Base-by-base conservation (phyloP, 2,888 invertebrate genomes). In the Anodontia alba region DNA sequence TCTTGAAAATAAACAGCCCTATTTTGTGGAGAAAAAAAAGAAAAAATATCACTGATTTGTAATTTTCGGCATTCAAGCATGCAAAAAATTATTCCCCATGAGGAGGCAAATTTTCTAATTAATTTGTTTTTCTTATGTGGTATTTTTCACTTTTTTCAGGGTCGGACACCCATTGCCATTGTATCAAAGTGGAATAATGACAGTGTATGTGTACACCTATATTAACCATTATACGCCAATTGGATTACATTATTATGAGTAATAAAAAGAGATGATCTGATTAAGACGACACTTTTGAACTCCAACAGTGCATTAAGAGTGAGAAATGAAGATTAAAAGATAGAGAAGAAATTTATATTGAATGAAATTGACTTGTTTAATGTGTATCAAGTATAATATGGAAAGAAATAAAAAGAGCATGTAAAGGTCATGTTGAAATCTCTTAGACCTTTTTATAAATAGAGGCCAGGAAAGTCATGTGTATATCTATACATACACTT, bases 221-320 rank as follows among this genome's bases (percentile, higher is more conserved):
- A 46, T 12, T 20, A 12, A 46, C 46, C 46, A 46, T 46, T 46
- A 15, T 15, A 46, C 17, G n/a, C 46, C 46, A 46, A 54, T 54
- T 54, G 12, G 20, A 26, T 54, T 54, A 54, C 7, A 54, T 15
- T 8, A 26, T 54, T 26, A 8, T 23, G 54, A 12, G 54, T 54
- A 54, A 54, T 26, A 54, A 54, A 26, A 2, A 8, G 54, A 26
- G 26, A 54, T 54, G 54, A 54, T 54, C 54, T 26, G 54, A 54
- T 54, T 26, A 54, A 12, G 7, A 26, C 1, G 54, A 54, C 26
- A 54, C 26, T 54, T 54, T 54, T 54, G 17, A n/a, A 8, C 20
- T 10, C 17, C 62, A 62, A 62, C 62, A 20, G 62, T 62, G 33
- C 33, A 62, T 62, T 62, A 33, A 62, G 31, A 31, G 33, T 62